These are phyloP conservation scores for Dendropsophus ebraccatus DNA, from an alignment of 2,113 vertebrate species.

Conservation along the genomic window DNA sequence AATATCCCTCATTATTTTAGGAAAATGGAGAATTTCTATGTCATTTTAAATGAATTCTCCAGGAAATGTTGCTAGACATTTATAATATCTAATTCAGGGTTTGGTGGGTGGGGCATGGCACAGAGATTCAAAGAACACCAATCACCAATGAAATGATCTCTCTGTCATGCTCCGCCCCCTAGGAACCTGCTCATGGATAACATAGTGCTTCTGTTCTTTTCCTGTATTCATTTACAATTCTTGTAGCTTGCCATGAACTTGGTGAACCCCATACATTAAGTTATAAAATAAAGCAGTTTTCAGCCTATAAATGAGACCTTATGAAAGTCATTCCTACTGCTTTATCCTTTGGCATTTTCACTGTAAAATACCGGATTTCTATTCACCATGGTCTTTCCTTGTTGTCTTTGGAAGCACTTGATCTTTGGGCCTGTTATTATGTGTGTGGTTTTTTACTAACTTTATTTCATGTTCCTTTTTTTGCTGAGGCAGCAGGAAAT, in stretches of 20 bases:
- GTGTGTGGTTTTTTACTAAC: background rate
- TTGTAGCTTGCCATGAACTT: too few species aligned
- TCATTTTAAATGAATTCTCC: background rate
- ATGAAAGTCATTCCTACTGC: background rate
- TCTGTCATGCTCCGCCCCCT: too few species aligned
- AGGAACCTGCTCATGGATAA: too few species aligned
- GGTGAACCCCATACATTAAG: too few species aligned
- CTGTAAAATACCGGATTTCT: conserved; percentile 3
- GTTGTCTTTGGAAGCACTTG: conserved; percentile 13
- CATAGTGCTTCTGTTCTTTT: too few species aligned
- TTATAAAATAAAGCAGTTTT: too few species aligned
- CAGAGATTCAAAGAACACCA: background rate
- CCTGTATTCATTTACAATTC: too few species aligned
- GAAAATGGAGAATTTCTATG: background rate
- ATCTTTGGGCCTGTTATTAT: conserved; percentile 15
- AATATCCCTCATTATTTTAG: background rate
- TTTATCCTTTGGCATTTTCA: background rate
- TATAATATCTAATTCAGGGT: too few species aligned
- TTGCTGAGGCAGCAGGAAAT: conserved; percentile 31
- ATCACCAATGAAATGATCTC: too few species aligned
- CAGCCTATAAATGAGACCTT: background rate
- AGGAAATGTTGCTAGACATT: background rate
- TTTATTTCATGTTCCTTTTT: conserved; percentile 4
- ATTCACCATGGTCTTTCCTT: background rate
- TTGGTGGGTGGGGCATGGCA: background rate